A percentile compares a stretch with the other conserved stretches of the same genome.
These are phyloP conservation scores for Aix galericulata DNA, from an alignment of 2,113 vertebrate genomes.

Conservation along the genomic window DNA sequence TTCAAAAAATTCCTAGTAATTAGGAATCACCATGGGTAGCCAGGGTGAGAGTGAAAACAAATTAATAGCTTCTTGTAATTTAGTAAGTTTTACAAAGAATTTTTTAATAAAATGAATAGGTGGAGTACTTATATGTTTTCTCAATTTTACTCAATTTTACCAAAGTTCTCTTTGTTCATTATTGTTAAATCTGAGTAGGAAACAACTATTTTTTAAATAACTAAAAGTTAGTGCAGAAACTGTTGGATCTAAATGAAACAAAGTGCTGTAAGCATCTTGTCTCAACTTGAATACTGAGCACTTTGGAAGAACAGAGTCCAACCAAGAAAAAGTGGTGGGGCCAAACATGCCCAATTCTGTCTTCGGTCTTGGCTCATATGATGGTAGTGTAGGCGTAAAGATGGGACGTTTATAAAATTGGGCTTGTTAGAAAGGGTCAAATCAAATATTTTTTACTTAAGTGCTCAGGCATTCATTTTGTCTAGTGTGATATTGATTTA, in stretches of 20 bases:
- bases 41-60: background rate
- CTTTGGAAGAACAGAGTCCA: background rate
- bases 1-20: background rate
- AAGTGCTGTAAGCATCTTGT: background rate
- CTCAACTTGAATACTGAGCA: background rate
- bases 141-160: background rate
- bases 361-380: background rate
- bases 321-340: too few relatives aligned
- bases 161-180: background rate
- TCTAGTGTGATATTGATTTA: background rate
- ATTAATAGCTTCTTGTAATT: background rate
- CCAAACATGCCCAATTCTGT: background rate
- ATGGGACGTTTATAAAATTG: background rate
- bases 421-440: background rate
- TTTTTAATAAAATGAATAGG: background rate
- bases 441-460: background rate
- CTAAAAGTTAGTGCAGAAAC: background rate
- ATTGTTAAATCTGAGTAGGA: background rate
- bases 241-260: background rate
- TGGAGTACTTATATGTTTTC: background rate
- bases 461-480: background rate
- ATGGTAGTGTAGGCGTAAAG: background rate
- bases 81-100: background rate
- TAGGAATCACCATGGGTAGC: background rate
- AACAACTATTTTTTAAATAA: background rate